phyloP scores from a whole-genome alignment of 2,113 vertebrate species.

The Meleagris gallopavo region DNA sequence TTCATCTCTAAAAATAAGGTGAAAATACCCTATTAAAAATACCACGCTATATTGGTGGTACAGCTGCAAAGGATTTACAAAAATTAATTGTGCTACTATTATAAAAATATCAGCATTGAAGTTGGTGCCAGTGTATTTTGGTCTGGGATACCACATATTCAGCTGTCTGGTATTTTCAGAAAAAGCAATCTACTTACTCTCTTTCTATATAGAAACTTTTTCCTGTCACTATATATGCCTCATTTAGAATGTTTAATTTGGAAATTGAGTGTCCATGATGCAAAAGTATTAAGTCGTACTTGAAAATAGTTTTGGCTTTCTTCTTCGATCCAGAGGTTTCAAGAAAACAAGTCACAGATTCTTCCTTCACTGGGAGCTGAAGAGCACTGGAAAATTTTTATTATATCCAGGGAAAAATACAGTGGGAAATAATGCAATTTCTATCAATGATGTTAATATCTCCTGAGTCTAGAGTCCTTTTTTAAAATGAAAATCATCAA shows the following conservation, averaged over 20 bases:
- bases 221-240: not conserved
- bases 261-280: not conserved
- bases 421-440: not conserved
- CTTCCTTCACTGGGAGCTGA: not conserved
- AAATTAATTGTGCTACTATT: conserved; percentile 39
- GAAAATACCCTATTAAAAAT: conserved; percentile 44
- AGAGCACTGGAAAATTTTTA: not conserved
- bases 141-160: conserved; percentile 28
- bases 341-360: not conserved
- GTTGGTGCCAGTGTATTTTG: conserved; percentile 47
- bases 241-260: conserved; percentile 3
- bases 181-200: not conserved
- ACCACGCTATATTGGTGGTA: conserved; percentile 15
- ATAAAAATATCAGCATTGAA: conserved; percentile 52
- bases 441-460: not conserved
- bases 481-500: not conserved
- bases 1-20: conserved; percentile 39
- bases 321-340: not conserved
- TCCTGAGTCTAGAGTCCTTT: not conserved
- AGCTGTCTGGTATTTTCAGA: conserved; percentile 61
- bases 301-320: not conserved
- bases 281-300: not conserved
- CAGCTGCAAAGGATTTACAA: conserved; percentile 59
- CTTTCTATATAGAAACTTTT: not conserved
- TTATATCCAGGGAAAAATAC: not conserved